Base-by-base conservation (phyloP, 2,113 vertebrate species). In the Esox niger region DNA sequence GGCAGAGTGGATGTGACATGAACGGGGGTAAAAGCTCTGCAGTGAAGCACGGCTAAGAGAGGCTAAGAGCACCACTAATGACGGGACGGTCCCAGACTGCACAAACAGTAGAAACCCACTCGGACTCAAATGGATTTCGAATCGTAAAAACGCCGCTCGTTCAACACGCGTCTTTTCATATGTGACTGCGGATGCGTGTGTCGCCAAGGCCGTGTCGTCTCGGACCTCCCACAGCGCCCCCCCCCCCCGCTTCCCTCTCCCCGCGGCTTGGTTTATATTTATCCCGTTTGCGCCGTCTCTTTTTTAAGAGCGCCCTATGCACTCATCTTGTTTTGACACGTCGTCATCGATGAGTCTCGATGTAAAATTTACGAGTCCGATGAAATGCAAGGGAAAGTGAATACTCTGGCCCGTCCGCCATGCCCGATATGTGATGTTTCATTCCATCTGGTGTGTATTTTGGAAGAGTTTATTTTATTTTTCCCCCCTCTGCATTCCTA, bases 361-460 rank as follows among this genome's bases (percentile, higher is more conserved):
- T 88, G 76, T 72, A 88, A 85, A 87, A 90, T 90, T 90, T 71
- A 88, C n/a, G n/a, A n/a, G n/a, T n/a, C n/a, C n/a, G n/a, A n/a
- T n/a, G n/a, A n/a, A n/a, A n/a, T 63, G 68, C 77, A 79, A 68
- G 68, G 78, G 67, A 88, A 87, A 88, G 85, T 88, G 79, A 69
- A 59, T 68, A 66, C 11, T 68, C 62, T 65, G 77, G n/a, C n/a
- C n/a, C n/a, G n/a, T n/a, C n/a, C 75, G 77, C 75, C 62, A 23
- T 52, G 52, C 6, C 20, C 8, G 74, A 64, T 62, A 72, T 70
- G 69, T 74, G 75, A 84, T 87, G 81, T 79, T 83, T 84, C 82
- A 80, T 84, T 85, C 79, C 76, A 76, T 55, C 33, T 66, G 25
- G 30, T 7, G 3, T 56, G 66, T 68, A 47, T 79, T 79, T 68